phyloP scores from a whole-genome alignment of 64 coral and sea anemone genomes.

The Astreopora myriophthalma region DNA sequence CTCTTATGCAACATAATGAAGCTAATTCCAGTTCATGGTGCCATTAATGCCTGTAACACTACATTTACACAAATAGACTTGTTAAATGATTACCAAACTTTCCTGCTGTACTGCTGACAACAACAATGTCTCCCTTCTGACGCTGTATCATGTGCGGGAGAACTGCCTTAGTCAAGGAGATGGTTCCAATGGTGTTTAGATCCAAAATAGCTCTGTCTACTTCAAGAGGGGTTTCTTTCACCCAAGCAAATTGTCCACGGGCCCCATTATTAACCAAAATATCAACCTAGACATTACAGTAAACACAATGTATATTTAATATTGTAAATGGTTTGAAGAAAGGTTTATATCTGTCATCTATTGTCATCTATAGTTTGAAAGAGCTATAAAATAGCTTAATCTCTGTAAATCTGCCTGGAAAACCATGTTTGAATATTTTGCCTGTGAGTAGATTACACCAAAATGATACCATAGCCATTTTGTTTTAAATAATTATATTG shows the following conservation, averaged over 20 bases:
- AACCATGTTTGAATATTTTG: too few species aligned
- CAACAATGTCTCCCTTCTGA: constrained; percentile 69
- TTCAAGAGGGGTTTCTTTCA: constrained; percentile 58
- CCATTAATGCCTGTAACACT: not conserved
- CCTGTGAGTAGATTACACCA: too few species aligned
- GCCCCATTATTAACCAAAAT: constrained; percentile 84
- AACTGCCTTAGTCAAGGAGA: constrained; percentile 83
- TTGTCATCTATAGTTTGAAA: too few species aligned
- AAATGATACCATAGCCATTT: too few species aligned
- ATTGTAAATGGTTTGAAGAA: too few species aligned
- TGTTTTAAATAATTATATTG: too few species aligned
- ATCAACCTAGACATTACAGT: constrained; percentile 22
- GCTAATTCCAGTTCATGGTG: not conserved
- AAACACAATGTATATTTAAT: too few species aligned
- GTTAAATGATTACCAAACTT: constrained; percentile 74
- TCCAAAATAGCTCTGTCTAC: constrained; percentile 66
- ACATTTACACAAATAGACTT: not conserved
- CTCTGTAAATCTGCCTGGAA: too few species aligned
- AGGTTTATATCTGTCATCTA: too few species aligned
- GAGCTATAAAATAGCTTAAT: too few species aligned
- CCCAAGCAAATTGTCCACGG: constrained; percentile 10
- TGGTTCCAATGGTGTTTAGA: constrained; percentile 73
- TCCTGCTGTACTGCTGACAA: constrained; percentile 70
- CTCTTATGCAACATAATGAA: not conserved
- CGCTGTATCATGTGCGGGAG: constrained; percentile 77